These are phyloP conservation scores for Caenorhabditis sp. DNA, from an alignment of 2,888 invertebrate genomes.

Conservation along the genomic window DNA sequence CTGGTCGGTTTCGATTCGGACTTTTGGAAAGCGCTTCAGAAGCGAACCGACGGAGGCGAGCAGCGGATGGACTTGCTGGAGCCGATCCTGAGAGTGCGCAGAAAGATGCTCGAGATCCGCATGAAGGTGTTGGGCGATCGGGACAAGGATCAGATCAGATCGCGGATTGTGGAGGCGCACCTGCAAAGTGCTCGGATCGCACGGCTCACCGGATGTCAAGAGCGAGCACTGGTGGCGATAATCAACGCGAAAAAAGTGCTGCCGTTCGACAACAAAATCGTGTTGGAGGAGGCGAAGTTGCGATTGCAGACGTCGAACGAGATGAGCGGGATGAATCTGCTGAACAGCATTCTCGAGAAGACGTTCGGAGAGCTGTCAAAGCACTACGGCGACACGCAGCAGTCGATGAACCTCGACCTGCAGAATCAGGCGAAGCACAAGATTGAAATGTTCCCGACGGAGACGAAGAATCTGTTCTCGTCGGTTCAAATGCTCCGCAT, in stretches of 20 bases:
- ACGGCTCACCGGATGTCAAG: conserved; percentile 40
- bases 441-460: conserved; percentile 28
- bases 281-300: conserved; percentile 55
- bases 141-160: conserved; percentile 25
- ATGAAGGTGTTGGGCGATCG: conserved; percentile 21
- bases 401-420: conserved; percentile 34
- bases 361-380: conserved; percentile 41
- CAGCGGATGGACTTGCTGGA: conserved; percentile 56
- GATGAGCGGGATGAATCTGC: conserved; percentile 38
- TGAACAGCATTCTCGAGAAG: conserved; percentile 38
- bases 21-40: conserved; percentile 39
- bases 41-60: conserved; percentile 29
- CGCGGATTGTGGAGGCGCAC: conserved; percentile 44
- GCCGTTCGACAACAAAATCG: conserved; percentile 43
- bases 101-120: conserved; percentile 11
- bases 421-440: conserved; percentile 13
- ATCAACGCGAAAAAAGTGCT: conserved; percentile 46
- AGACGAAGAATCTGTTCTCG: conserved; percentile 50
- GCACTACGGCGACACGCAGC: conserved; percentile 42
- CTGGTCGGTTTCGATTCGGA: conserved; percentile 23
- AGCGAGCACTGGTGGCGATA: conserved; percentile 31
- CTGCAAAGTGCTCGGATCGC: conserved; percentile 45
- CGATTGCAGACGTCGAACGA: conserved; percentile 46
- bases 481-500: conserved; percentile 55
- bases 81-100: conserved; percentile 76